Evolutionary conservation across 2,797 vertebrate species (phyloP), one percentile per base, ranked within the genome.

Genomic region (Sarcophilus harrisii): DNA sequence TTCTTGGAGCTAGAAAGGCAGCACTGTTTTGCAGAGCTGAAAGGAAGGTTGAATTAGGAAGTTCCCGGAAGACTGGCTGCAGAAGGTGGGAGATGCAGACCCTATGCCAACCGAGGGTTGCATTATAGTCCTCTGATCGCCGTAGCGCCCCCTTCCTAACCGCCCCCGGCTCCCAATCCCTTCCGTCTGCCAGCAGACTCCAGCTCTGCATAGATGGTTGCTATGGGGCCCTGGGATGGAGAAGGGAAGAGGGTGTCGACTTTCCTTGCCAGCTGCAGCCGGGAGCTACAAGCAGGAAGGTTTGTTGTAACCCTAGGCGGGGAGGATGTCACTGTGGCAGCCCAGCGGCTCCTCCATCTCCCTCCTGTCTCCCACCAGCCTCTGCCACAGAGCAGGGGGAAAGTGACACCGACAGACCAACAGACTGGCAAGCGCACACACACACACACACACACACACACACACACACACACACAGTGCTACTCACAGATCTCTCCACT

Each of bases 41-140:
- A 60, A 58, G 90, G 32, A 49, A 27, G 87, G 89, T 57, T 54
- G 54, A 94, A 87, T 38, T 38, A 90, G 60, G 54, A 97, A 97
- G 96, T 97, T 38, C n/a, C n/a, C 66, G n/a, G n/a, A 45, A n/a
- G n/a, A 38, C n/a, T 96, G 92, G 93, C 87, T 32, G 11, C n/a
- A 4, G 49, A 29, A 54, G 0, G 18, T 29, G 73, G 93, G n/a
- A n/a, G 90, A 38, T 4, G 92, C 58, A 73, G 28, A 49, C 2
- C 49, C 58, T 3, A 30, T 92, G 57, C 57, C 81, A 24, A 45
- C 93, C 32, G 5, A 59, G 95, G 18, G 54, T 90, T 16, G 92
- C 90, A 0, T 90, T 16, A 10, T 73, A 30, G 28, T 81, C 4
- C 91, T 10, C 91, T 54, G 57, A 29, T 5, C 87, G 0, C 59